Percentiles rank a stretch among this genome's conserved stretches.
Conservation (phyloP, 2,888 invertebrate genomes). For the Drosophila villosipedis region DNA sequence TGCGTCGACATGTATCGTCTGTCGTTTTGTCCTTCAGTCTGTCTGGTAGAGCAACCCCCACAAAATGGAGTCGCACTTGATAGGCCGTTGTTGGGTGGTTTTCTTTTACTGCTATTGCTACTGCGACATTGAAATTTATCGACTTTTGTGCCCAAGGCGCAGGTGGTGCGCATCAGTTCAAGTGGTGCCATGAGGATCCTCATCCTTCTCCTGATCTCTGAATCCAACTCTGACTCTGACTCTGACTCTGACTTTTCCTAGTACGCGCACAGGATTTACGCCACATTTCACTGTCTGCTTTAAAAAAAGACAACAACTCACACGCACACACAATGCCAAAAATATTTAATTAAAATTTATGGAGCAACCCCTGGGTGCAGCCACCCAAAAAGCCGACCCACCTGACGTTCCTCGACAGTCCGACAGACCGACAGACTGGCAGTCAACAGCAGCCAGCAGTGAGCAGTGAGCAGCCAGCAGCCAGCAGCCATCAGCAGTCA, state of each 20-base stretch:
- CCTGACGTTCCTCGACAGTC: conserved; percentile 33
- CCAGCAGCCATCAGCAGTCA: conserved; percentile 7
- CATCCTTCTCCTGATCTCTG: conserved; percentile 59
- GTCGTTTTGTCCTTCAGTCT: conserved; percentile 4
- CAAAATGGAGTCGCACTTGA: conserved; percentile 26
- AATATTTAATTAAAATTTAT: conserved; percentile 81
- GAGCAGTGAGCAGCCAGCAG: not conserved
- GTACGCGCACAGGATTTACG: conserved; percentile 40
- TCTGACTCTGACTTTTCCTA: conserved; percentile 28
- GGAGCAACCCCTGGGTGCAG: conserved; percentile 65
- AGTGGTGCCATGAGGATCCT: conserved; percentile 48
- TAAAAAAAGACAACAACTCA: conserved; percentile 30
- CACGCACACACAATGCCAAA: conserved; percentile 48
- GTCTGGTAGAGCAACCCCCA: conserved; percentile 41
- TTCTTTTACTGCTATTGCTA: conserved; percentile 38
- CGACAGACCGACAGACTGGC: conserved; percentile 10
- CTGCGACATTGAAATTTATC: conserved; percentile 76
- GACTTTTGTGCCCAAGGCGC: conserved; percentile 44
- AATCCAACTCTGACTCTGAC: conserved; percentile 10
- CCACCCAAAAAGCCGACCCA: conserved; percentile 45
- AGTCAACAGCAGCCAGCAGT: not conserved
- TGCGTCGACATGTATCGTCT: conserved; percentile 15
- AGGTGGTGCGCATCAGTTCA: conserved; percentile 38
- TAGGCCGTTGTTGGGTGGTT: conserved; percentile 25
- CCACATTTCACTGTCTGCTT: conserved; percentile 55